A percentile compares a stretch with the other conserved stretches of the same genome.
Evolutionary conservation across 2,113 vertebrate genomes (phyloP).

Genomic region (Copsychus sechellarum): DNA sequence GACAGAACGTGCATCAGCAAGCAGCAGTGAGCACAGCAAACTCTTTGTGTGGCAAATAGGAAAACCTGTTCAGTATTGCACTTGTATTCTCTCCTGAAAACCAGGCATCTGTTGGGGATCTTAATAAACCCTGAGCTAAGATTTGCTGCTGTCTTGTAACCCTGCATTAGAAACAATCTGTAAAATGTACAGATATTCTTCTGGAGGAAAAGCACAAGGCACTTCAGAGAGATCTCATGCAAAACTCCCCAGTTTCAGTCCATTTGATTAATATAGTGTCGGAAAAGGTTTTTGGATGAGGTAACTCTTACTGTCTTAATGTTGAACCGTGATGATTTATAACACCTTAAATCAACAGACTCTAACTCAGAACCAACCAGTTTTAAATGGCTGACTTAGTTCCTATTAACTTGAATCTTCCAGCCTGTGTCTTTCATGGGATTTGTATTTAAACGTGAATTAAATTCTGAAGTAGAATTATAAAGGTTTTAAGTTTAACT

Average conservation of each 20-base stretch:
- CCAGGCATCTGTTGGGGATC: conserved; percentile 1
- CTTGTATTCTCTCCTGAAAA: conserved; percentile 36
- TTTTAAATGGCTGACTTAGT: background rate
- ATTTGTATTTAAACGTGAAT: background rate
- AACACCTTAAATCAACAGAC: background rate
- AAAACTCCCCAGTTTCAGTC: background rate
- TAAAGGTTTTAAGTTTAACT: background rate
- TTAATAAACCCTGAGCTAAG: conserved; percentile 20
- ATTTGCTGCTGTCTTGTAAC: background rate
- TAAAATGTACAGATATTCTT: background rate
- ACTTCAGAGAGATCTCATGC: background rate
- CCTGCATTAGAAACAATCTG: background rate
- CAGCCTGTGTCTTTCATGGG: background rate
- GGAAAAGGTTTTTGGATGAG: background rate
- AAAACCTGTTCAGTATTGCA: conserved; percentile 45
- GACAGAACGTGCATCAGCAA: conserved; percentile 12
- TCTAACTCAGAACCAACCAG: background rate
- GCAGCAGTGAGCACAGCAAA: conserved; percentile 15
- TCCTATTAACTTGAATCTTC: background rate
- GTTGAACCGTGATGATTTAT: background rate
- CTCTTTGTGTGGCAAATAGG: conserved; percentile 31
- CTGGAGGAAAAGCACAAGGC: background rate
- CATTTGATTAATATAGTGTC: background rate
- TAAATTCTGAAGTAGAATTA: background rate
- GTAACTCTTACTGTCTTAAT: background rate